Base-by-base conservation (phyloP, 2,113 vertebrate species). In the Malurus elegans region DNA sequence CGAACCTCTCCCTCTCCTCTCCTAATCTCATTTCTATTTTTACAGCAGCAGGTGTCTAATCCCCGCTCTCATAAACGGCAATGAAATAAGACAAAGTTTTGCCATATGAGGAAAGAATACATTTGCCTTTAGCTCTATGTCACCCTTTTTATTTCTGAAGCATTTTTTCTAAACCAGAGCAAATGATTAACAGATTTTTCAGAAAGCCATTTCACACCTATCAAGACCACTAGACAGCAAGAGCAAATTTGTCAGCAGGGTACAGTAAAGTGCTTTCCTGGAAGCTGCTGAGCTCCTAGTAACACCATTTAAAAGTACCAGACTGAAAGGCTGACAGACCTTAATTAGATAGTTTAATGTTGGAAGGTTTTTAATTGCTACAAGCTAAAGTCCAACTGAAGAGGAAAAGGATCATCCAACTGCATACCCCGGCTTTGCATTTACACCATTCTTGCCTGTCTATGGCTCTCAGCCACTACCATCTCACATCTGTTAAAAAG, bases 181-280 rank as follows among this genome's bases (percentile, higher is more conserved):
- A 92, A 94, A 83, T 6, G 92, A 75, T 48, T 72, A 75, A 62
- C 34, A 85, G 38, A 90, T 90, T 92, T 95, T 62, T 64, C 32
- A 83, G 73, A 69, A 95, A 79, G 42, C 26, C 14, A n/a, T 88
- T 76, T 69, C 74, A n/a, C 9, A 2, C 44, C 61, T 91, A 64
- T 38, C 18, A 47, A 71, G 47, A 42, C 36, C 56, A 16, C 26
- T 31, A 92, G 69, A 53, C 31, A 71, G 42, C 44, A 76, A 91
- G 42, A 96, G 71, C 54, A 58, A 91, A 81, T 90, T 75, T 90
- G 71, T 95, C 88, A 78, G 28, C 19, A 10, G 66, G 72, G 72
- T 21, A 54, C 74, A 83, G 48, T 76, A 69, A 90, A 95, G 74
- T 80, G 29, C 86, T 70, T 95, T 95, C 80, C 78, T 88, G 73